Evolutionary conservation across 2,113 vertebrate species (phyloP).

Genomic region (Pluvianellus socialis): DNA sequence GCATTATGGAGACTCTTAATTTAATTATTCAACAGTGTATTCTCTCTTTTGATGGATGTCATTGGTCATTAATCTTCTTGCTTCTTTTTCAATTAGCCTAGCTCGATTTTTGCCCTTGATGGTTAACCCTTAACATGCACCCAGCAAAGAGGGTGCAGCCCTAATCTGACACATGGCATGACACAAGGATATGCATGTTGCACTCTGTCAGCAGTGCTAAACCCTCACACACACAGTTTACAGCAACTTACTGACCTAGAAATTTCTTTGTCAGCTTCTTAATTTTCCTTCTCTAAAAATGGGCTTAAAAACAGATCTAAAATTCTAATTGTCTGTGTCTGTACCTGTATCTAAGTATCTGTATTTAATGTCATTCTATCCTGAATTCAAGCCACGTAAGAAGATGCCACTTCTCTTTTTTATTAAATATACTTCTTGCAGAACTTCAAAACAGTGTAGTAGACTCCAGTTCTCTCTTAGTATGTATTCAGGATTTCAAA

Average conservation of each 20-base stretch:
- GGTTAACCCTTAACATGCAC: background rate
- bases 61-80: conserved; percentile 4
- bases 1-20: background rate
- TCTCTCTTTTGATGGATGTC: conserved; percentile 33
- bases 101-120: background rate
- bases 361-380: background rate
- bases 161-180: background rate
- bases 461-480: background rate
- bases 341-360: too few relatives aligned
- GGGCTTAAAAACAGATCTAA: background rate
- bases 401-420: background rate
- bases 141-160: background rate
- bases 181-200: background rate
- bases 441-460: background rate
- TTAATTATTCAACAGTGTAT: conserved; percentile 32
- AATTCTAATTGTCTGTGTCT: background rate
- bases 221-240: background rate
- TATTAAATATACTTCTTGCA: background rate
- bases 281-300: background rate
- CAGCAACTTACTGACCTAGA: background rate
- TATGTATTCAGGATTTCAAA: background rate
- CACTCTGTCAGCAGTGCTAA: background rate
- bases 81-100: background rate
- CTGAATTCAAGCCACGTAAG: background rate
- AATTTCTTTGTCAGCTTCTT: background rate